Base-by-base conservation (phyloP, 2,113 vertebrate species). In the Xyliphius kryptos region DNA sequence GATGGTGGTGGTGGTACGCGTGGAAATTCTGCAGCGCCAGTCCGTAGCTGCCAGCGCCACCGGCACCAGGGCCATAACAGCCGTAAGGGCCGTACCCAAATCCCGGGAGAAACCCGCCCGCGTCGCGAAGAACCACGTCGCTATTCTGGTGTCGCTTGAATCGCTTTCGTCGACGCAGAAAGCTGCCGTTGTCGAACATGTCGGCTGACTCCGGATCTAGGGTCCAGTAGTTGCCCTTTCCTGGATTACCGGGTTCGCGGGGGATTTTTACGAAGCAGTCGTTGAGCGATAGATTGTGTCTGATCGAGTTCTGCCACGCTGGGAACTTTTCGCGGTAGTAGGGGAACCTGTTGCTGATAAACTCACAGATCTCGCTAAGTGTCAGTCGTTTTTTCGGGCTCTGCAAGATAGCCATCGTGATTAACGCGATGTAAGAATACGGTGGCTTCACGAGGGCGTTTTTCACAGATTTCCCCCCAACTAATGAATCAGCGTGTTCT, bases 391-490 rank as follows among this genome's bases (percentile, higher is more conserved):
- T 97, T 81, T 97, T 93, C 69, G 93, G 92, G 79, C 93, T 97
- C 86, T 98, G 94, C 74, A 97, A 87, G 79, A 97, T 93, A 70
- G 95, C 86, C 95, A 97, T 97, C 69, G 95, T 97, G 85, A 96
- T 96, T 64, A 97, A 87, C 15, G 93, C 93, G 69, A 98, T 97
- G 82, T 97, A 97, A 0, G 93, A 97, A 77, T 97, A 96, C 0
- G 94, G 94, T 1, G 93, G 89, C 79, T 72, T 90, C 60, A 85
- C 94, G 49, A 97, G 81, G 0, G 91, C 87, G 9, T 88, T 91
- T 60, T 91, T 91, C 13, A 89, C 84, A n/a, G 88, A 72, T 17
- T 93, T 93, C 0, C 89, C 92, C 1, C 86, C 85, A 1, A 66
- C n/a, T n/a, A n/a, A n/a, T n/a, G n/a, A n/a, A n/a, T n/a, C n/a